Conservation (phyloP, 2,797 vertebrate species). For the Xiphophorus birchmanni region DNA sequence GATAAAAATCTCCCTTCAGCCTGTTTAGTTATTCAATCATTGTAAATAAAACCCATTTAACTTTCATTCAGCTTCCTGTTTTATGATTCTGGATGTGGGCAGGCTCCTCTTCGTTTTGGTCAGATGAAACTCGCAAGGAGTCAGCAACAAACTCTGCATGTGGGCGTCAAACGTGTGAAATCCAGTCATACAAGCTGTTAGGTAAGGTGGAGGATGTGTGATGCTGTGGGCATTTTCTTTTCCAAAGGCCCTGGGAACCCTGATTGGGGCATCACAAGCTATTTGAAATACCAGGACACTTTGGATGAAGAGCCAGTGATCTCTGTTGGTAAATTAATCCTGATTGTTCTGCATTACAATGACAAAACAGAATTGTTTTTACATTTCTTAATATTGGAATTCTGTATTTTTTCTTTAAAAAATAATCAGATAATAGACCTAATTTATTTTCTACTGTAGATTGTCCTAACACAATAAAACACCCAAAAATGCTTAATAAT, state of each 20-base stretch:
- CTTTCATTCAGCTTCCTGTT: neutral
- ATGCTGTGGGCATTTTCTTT: neutral
- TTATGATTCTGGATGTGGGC: neutral
- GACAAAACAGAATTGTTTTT: neutral
- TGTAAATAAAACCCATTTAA: neutral
- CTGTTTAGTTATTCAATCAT: neutral
- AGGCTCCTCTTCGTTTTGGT: neutral
- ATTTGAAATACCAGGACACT: neutral
- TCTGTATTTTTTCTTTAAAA: neutral
- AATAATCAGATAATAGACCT: neutral
- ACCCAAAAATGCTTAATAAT: neutral
- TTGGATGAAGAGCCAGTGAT: neutral
- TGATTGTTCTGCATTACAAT: neutral
- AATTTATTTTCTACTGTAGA: neutral
- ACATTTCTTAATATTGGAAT: neutral
- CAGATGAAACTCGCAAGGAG: neutral
- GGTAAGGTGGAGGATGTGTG: neutral
- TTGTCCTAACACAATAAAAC: neutral
- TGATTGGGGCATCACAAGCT: no score
- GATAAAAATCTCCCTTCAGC: neutral
- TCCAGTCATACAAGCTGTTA: neutral
- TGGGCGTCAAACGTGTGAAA: neutral
- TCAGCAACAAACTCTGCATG: neutral
- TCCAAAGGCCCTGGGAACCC: neutral
- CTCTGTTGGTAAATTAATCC: neutral